Evolutionary conservation across 2,888 invertebrate genomes (phyloP), one percentile per base, ranked within the genome.

Genomic region (Drosophila putrida): DNA sequence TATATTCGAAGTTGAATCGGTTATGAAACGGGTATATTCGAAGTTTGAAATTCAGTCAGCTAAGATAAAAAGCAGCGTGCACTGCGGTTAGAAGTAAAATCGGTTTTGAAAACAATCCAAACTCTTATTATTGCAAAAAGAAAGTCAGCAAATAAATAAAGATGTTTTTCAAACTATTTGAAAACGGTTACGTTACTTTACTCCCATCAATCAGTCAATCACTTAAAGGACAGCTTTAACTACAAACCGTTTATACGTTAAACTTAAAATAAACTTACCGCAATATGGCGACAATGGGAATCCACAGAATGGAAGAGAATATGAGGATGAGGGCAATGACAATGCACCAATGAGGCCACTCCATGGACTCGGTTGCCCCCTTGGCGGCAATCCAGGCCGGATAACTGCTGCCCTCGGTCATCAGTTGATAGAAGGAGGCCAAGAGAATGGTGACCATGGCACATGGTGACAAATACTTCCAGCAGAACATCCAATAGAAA

Each of bases 401-500:
- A 90, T 98, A 98, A 31, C 96, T 96, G 11, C 96, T 96, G 0
- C 97, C 97, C 57, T 96, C 95, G 4, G 95, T 94, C 0, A 96
- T 94, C 73, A 98, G 95, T 88, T 98, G 96, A 69, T 95, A 94
- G 89, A 97, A 95, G 43, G 97, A 97, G 0, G 98, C 97, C 31
- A 96, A 93, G 31, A 98, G 93, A 88, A 98, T 98, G 49, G 96
- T 95, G 36, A 97, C 92, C 98, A 98, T 98, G 0, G 97, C 97
- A 64, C 96, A 90, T 0, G 98, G 98, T 2, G 98, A 97, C 10
- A 98, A 93, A 91, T 98, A 98, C 92, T 98, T 97, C 98, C 98
- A 98, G 92, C 98, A 98, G 79, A 98, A 95, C 90, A 97, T 93
- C 98, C 98, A 98, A 92, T 98, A 98, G 35, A 96, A 93, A 0